Evolutionary conservation across 2,113 vertebrate species (phyloP).

Genomic region (Dermatemys mawii): DNA sequence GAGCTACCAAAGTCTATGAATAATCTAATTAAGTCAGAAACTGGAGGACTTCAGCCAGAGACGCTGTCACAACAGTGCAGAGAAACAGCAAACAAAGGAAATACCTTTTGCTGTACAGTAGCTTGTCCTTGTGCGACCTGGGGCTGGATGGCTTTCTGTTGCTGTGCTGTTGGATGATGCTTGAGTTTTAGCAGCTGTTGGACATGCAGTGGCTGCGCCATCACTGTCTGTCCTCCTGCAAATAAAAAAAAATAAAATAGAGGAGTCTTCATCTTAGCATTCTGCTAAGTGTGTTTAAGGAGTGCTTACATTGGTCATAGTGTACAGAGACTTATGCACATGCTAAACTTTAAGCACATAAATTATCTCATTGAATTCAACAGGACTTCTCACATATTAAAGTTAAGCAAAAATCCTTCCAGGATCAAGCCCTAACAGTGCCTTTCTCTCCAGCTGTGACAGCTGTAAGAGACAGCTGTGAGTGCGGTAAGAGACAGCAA

Average conservation of each 20-base stretch:
- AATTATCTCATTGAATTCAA: constrained; percentile 5
- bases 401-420: background rate
- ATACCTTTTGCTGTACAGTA: constrained; percentile 89
- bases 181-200: constrained; percentile 85
- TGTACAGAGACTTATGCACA: background rate
- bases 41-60: background rate
- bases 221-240: constrained; percentile 82
- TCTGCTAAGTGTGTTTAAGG: background rate
- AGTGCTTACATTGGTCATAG: background rate
- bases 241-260: constrained; percentile 5
- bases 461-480: background rate
- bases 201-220: constrained; percentile 82
- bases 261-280: background rate
- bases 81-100: background rate
- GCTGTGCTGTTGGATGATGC: constrained; percentile 81
- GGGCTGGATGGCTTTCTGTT: constrained; percentile 88
- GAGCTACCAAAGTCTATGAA: background rate
- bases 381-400: background rate
- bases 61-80: rapidly evolving
- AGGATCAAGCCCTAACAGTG: background rate
- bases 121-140: constrained; percentile 83
- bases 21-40: background rate
- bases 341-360: constrained; percentile 23
- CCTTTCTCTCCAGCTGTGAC: too few species aligned
- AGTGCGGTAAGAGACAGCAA: background rate